Percentiles rank a stretch among this genome's conserved stretches.
These are phyloP conservation scores for Ailuropoda melanoleuca DNA, from an alignment of 2,113 vertebrate genomes.

Conservation along the genomic window DNA sequence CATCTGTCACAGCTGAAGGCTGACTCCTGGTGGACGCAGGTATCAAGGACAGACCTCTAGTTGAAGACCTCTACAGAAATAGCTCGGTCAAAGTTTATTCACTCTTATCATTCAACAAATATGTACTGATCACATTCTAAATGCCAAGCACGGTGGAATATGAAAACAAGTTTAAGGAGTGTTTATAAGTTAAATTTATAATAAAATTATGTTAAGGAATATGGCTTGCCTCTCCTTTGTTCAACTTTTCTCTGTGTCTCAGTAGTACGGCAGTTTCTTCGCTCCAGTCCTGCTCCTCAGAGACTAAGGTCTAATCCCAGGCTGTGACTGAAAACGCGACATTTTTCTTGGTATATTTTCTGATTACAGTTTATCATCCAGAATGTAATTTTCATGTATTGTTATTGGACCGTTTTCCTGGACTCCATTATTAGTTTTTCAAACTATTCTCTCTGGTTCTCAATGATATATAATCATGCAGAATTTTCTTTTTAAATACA, in stretches of 20 bases:
- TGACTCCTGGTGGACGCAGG: conserved; percentile 11
- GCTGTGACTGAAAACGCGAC: not conserved
- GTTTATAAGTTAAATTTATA: not conserved
- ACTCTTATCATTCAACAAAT: not conserved
- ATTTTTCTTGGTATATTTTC: not conserved
- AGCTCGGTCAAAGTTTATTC: not conserved
- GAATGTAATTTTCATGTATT: not conserved
- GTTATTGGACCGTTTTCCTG: not conserved
- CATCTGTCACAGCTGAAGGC: not conserved
- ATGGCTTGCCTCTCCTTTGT: not conserved
- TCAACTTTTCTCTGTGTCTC: not conserved
- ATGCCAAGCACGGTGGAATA: not conserved
- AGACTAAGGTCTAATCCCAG: not conserved
- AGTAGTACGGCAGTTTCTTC: not conserved
- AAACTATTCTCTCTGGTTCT: not conserved
- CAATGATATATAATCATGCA: not conserved
- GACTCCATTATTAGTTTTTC: not conserved
- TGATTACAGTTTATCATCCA: not conserved
- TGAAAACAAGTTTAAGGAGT: not conserved
- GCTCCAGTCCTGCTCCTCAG: not conserved
- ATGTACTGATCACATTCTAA: not conserved
- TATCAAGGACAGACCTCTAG: not conserved
- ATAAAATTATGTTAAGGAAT: not conserved
- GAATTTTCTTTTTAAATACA: not conserved
- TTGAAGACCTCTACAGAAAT: not conserved